A percentile compares a stretch with the other conserved stretches of the same genome.
Evolutionary conservation across 2,888 invertebrate species (phyloP).

Genomic region (Rhyacophila evoluta): DNA sequence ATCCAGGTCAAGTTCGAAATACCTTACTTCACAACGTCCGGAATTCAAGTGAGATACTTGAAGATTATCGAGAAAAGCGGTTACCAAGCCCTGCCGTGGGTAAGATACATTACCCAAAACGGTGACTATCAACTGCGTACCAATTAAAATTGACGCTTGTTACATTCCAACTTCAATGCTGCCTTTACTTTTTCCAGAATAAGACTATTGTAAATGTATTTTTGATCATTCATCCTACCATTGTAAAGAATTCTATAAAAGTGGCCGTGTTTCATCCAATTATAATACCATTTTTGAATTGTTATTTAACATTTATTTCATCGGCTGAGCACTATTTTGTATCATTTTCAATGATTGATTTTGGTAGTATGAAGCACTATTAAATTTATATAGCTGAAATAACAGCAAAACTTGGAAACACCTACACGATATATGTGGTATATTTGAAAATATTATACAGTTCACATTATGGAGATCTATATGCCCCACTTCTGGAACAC

Average conservation of each 20-base stretch:
- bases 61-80: slow-evolving; percentile 99
- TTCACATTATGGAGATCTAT: no score
- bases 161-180: slow-evolving; percentile 43
- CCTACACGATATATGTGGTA: no score
- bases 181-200: slow-evolving; percentile 19
- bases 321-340: not conserved
- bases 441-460: no score
- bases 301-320: not conserved
- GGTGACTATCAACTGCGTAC: slow-evolving; percentile 98
- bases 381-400: no score
- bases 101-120: slow-evolving; percentile 99
- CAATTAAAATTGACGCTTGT: slow-evolving; percentile 80
- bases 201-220: slow-evolving; percentile 21
- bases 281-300: not conserved
- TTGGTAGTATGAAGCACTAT: no score
- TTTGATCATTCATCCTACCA: not conserved
- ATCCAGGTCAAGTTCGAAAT: slow-evolving; percentile 99
- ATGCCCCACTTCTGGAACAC: no score
- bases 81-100: slow-evolving; percentile 99
- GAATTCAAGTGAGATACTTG: slow-evolving; percentile 96
- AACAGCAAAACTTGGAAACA: no score
- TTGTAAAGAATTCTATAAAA: not conserved
- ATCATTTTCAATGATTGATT: not conserved
- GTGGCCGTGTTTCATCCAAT: not conserved
- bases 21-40: slow-evolving; percentile 98